These are phyloP conservation scores for Aphodius granarius DNA, from an alignment of 2,888 invertebrate species.

Conservation along the genomic window DNA sequence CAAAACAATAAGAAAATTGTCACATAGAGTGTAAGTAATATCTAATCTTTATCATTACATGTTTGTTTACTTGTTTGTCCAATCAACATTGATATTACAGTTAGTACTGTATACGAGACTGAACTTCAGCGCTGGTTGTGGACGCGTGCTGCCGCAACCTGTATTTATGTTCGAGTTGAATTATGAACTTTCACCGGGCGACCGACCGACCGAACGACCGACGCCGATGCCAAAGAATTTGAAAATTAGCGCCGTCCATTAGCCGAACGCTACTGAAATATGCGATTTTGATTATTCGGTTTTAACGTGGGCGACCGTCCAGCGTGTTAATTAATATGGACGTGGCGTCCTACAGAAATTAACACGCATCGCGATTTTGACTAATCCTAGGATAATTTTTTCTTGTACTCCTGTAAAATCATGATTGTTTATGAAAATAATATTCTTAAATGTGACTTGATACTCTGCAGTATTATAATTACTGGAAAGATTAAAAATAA, in stretches of 20 bases:
- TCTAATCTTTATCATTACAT: no score
- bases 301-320: conserved; percentile 6
- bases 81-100: conserved; percentile 13
- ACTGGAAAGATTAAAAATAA: background rate
- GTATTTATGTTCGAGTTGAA: conserved; percentile 11
- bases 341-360: background rate
- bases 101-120: background rate
- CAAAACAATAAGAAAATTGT: no score
- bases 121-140: background rate
- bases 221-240: conserved; percentile 4
- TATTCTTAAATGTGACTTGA: no score
- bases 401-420: background rate
- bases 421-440: background rate
- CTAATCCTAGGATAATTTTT: background rate
- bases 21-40: no score
- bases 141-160: conserved; percentile 5
- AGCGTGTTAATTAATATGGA: background rate
- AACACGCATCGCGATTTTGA: background rate
- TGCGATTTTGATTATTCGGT: conserved; percentile 12
- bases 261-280: conserved; percentile 12
- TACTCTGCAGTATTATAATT: no score
- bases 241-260: conserved; percentile 8
- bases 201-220: conserved; percentile 2
- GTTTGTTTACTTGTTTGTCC: background rate
- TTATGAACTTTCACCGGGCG: conserved; percentile 11